Evolutionary conservation across 2,888 invertebrate species (phyloP), one percentile per base, ranked within the genome.

Genomic region (Drosophila affinis): DNA sequence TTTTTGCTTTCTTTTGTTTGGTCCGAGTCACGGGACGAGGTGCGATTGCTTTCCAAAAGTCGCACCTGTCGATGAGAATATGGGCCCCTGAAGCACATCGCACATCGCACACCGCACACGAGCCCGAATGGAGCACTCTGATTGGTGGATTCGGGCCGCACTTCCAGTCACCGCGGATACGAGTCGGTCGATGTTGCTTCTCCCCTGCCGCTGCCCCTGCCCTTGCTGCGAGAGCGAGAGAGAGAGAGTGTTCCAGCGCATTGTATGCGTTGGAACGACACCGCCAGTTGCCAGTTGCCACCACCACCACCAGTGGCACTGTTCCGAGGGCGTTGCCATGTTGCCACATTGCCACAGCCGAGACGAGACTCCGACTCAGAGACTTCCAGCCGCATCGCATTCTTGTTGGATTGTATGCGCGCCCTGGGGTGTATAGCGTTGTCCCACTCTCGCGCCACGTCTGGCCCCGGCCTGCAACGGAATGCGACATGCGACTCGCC

Each of bases 1-100:
- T 75, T 82, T 79, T 81, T 79, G 75, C 76, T 87, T 83, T 83
- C 71, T 74, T 83, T 86, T 78, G 80, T 79, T 79, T 83, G 73
- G 87, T 39, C n/a, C 14, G 39, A 39, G 39, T n/a, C 59, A 59
- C 67, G 18, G 65, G 64, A 53, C 27, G 59, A 59, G 57, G 71
- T 69, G 60, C 57, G 62, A 72, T 76, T 39, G 39, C 14, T 14
- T 5, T 2, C 34, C 71, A 77, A 74, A 74, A 82, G 69, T 85
- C 87, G 82, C 86, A 87, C 86, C 86, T 87, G 86, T 86, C 81
- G 72, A 77, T 14, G 52, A 77, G 67, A 39, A 39, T n/a, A 39
- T 39, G 39, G 39, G n/a, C 45, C 54, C 48, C 64, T 53, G 55
- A 69, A 65, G 59, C 70, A 39, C 67, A 58, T 62, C 53, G 59